A percentile compares a stretch with the other conserved stretches of the same genome.
Evolutionary conservation across 2,888 invertebrate genomes (phyloP).

Genomic region (Ectemnius lituratus): DNA sequence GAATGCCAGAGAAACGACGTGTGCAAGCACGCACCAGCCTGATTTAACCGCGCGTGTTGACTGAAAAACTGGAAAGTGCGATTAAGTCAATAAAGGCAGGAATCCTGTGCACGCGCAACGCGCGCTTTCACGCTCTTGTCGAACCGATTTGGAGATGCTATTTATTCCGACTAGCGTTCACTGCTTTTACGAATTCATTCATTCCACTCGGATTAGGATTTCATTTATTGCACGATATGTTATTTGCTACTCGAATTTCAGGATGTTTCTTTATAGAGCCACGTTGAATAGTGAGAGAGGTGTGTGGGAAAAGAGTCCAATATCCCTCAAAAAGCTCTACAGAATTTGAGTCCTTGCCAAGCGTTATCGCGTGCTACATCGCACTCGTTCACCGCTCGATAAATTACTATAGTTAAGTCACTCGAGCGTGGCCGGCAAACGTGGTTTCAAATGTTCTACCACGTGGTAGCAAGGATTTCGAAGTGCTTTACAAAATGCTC

Average conservation of each 20-base stretch:
- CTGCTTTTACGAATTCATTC: too few species aligned
- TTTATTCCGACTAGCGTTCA: too few species aligned
- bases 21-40: neutral
- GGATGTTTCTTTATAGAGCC: too few species aligned
- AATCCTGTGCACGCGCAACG: neutral
- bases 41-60: neutral
- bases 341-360: neutral
- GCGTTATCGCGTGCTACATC: neutral
- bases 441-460: neutral
- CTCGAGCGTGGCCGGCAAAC: neutral
- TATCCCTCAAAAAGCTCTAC: neutral
- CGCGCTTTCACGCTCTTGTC: neutral
- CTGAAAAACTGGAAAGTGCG: conserved; percentile 5
- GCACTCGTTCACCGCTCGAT: neutral
- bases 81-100: conserved; percentile 8
- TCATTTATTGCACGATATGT: too few species aligned
- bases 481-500: neutral
- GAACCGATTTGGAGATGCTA: neutral
- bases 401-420: conserved; percentile 10
- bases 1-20: neutral
- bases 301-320: too few species aligned
- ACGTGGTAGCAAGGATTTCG: neutral
- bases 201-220: too few species aligned
- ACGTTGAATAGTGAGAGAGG: too few species aligned
- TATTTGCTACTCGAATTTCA: too few species aligned